Conservation (phyloP, 2,888 invertebrate genomes). For the Prionchulus punctatus region DNA sequence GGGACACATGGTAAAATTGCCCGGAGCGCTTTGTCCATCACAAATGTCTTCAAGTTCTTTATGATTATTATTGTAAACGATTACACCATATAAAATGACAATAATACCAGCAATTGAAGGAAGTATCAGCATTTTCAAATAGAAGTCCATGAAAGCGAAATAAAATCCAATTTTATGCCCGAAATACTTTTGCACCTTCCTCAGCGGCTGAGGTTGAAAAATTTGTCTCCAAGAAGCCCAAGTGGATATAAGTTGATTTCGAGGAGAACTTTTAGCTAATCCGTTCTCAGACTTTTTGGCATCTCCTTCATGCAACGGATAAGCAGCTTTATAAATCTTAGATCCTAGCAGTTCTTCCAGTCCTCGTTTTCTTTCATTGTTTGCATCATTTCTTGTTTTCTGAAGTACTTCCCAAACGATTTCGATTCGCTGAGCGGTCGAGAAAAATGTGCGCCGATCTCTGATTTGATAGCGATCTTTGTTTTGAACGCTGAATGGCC, state of each 20-base stretch:
- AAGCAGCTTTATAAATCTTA: not conserved
- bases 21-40: too few species aligned
- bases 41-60: not conserved
- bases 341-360: not conserved
- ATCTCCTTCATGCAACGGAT: constrained; percentile 2
- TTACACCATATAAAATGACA: not conserved
- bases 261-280: too few species aligned
- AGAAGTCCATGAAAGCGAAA: not conserved
- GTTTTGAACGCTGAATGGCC: too few species aligned
- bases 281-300: too few species aligned
- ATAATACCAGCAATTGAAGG: not conserved
- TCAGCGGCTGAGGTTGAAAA: constrained; percentile 11
- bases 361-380: not conserved
- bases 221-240: constrained; percentile 12
- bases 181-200: constrained; percentile 11
- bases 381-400: not conserved
- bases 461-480: too few species aligned
- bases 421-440: not conserved
- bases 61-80: too few species aligned
- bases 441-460: too few species aligned
- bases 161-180: constrained; percentile 51
- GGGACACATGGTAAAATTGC: too few species aligned
- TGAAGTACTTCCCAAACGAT: not conserved
- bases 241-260: constrained; percentile 5
- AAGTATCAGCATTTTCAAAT: not conserved